phyloP scores from a whole-genome alignment of 1,140 invertebrate species.

The Whitmania pigra region DNA sequence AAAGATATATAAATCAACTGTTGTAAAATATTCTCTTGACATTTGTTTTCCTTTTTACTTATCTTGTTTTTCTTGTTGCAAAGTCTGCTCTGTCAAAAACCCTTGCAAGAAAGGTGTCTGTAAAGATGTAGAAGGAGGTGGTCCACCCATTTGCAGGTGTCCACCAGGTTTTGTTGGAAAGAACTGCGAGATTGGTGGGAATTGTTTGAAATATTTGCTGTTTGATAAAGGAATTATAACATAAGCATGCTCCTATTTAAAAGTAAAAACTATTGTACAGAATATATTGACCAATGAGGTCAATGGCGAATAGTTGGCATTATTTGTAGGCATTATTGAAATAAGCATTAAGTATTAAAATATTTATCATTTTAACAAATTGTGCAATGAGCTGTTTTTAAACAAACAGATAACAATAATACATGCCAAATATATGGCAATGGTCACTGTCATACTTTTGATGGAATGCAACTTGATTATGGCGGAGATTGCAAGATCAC shows the following conservation, averaged over 20 bases:
- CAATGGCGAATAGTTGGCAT: neutral
- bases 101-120: constrained; percentile 1
- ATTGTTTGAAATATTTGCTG: too few relatives aligned
- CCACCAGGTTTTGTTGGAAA: constrained; percentile 6
- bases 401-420: neutral
- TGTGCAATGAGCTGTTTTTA: neutral
- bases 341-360: neutral
- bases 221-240: too few relatives aligned
- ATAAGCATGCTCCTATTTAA: too few relatives aligned
- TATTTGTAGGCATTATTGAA: neutral
- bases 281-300: neutral
- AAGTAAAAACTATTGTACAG: too few relatives aligned
- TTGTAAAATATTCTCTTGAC: neutral
- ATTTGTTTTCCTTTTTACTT: neutral
- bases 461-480: neutral
- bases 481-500: neutral
- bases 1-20: neutral
- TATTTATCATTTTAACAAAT: too few relatives aligned
- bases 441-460: neutral
- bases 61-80: neutral
- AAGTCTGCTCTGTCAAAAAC: neutral
- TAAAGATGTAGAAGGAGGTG: neutral
- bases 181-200: neutral
- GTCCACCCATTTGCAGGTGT: neutral
- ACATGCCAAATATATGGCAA: neutral